Evolutionary conservation across 2,888 invertebrate species (phyloP).

Genomic region (Carterocephalus palaemon): DNA sequence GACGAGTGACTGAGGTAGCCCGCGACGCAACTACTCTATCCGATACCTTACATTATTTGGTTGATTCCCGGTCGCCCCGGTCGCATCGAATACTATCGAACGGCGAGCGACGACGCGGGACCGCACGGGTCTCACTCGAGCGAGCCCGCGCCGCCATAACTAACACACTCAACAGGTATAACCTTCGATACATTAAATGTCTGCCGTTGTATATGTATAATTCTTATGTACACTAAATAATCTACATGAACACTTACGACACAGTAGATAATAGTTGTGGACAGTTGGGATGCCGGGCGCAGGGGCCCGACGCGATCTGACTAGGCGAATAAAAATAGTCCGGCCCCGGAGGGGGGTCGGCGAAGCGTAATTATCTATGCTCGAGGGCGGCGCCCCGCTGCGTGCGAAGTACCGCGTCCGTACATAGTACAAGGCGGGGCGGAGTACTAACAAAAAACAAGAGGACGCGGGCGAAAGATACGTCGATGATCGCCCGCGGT

Average conservation of each 20-base stretch:
- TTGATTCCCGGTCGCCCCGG: slow-evolving; percentile 37
- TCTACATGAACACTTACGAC: slow-evolving; percentile 74
- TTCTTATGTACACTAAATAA: slow-evolving; percentile 71
- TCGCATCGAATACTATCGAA: slow-evolving; percentile 26
- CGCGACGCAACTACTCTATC: slow-evolving; percentile 66
- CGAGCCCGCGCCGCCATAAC: slow-evolving; percentile 24
- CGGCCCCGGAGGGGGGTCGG: slow-evolving; percentile 53
- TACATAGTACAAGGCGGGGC: background rate
- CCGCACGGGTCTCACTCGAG: slow-evolving; percentile 30
- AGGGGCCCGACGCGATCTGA: slow-evolving; percentile 56
- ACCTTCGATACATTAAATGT: slow-evolving; percentile 51
- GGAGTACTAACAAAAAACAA: background rate
- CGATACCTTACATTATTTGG: slow-evolving; percentile 55
- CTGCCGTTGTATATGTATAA: slow-evolving; percentile 64
- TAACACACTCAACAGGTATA: slow-evolving; percentile 39
- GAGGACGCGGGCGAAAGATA: background rate
- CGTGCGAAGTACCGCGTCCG: background rate
- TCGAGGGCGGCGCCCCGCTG: background rate
- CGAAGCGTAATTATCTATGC: slow-evolving; percentile 64
- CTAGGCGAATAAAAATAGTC: slow-evolving; percentile 68
- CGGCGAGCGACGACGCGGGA: slow-evolving; percentile 20
- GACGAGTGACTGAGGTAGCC: slow-evolving; percentile 76
- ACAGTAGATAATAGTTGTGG: slow-evolving; percentile 70
- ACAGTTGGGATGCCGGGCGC: slow-evolving; percentile 45
- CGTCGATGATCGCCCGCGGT: too few species aligned